Percentiles rank a stretch among this genome's conserved stretches.
Evolutionary conservation across 2,113 vertebrate species (phyloP).

Genomic region (Grantiella picta): DNA sequence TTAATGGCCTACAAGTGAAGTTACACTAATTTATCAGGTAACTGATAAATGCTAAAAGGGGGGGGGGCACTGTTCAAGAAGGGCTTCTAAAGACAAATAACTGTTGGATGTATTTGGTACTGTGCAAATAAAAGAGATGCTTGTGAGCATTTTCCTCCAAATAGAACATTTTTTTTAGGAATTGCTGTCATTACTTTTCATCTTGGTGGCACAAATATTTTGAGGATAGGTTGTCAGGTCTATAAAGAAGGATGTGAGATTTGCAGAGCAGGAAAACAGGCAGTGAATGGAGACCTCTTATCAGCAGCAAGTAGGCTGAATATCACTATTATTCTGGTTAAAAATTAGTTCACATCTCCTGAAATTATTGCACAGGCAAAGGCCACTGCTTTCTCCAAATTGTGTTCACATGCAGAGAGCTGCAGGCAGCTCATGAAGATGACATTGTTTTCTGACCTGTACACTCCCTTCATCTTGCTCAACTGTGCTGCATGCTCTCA

Average conservation of each 20-base stretch:
- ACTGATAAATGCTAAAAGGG: background rate
- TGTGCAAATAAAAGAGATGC: background rate
- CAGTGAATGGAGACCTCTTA: background rate
- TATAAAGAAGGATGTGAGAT: background rate
- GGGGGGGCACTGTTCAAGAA: background rate
- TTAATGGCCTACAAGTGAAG: background rate
- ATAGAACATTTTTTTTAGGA: background rate
- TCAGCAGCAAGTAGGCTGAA: background rate
- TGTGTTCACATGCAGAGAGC: accelerated
- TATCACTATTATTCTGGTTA: background rate
- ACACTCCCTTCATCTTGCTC: background rate
- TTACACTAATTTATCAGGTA: background rate
- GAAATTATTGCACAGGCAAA: background rate
- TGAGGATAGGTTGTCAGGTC: background rate
- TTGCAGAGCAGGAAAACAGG: background rate
- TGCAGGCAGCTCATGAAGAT: background rate
- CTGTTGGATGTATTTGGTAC: background rate
- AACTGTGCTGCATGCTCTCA: background rate
- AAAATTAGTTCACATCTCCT: background rate
- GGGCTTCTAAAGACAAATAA: background rate
- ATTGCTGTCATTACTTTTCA: background rate
- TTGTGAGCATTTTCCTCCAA: background rate
- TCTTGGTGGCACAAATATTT: accelerated
- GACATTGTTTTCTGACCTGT: background rate
- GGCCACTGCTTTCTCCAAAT: background rate